Evolutionary conservation across 2,888 invertebrate species (phyloP), one percentile per base, ranked within the genome.

Genomic region (Formica aserva): DNA sequence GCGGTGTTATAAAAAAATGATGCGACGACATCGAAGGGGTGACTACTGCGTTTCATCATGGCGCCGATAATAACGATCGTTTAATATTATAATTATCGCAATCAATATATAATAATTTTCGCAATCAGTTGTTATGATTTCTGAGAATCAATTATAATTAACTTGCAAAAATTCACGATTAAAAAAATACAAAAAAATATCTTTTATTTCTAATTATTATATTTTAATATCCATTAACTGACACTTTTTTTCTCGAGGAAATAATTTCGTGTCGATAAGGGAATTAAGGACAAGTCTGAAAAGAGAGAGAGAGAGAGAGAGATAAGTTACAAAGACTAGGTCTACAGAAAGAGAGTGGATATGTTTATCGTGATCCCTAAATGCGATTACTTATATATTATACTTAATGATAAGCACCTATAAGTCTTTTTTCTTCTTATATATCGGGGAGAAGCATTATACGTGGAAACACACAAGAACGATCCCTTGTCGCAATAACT

Each of bases 1-100:
- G 63, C 83, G 63, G 22, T 62, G 29, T 78, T 80, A 81, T 80
- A 72, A 78, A 78, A 78, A 78, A 72, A 78, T 71, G 32, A 78
- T 60, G 48, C 62, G 48, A 62, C 26, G 75, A 76, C 35, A 45
- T 62, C 62, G 77, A 45, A 62, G 62, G 45, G 72, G 11, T 63
- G 78, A 77, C 48, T 63, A 29, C 22, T 75, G 15, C 35, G n/a
- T 77, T 63, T 81, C 45, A 63, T n/a, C 38, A 22, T 38, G 35
- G 15, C 22, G 32, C 29, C 38, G n/a, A 60, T 62, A 62, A 26
- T 18, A 62, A 80, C 32, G 41, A 72, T 60, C 13, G 18, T 74
- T 74, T 72, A 8, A 62, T 35, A 35, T 35, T 35, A 35, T 35
- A 35, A 35, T 35, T 35, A 35, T 35, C 32, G 32, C 32, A 35